phyloP scores from a whole-genome alignment of 2,113 vertebrate genomes.

The Rhinopomastus cyanomelas region DNA sequence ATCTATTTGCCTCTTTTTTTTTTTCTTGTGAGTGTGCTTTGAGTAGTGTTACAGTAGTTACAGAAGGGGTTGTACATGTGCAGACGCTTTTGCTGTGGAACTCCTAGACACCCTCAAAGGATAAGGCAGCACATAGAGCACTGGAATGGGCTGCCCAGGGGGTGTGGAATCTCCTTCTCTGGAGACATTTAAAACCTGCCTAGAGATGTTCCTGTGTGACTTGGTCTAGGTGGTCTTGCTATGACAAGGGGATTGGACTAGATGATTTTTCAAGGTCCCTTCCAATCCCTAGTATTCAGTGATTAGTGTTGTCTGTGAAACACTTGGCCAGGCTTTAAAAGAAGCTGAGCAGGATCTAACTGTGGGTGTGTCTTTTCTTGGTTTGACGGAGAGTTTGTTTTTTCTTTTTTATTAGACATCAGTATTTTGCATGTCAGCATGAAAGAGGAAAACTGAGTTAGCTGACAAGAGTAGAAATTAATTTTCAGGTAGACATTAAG shows the following conservation, averaged over 20 bases:
- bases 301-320: background rate
- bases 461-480: background rate
- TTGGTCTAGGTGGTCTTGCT: too few species aligned
- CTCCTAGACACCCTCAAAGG: background rate
- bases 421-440: background rate
- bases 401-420: background rate
- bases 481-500: background rate
- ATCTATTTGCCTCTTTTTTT: background rate
- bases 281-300: too few species aligned
- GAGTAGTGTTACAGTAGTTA: fast-evolving
- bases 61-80: fast-evolving
- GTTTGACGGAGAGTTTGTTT: background rate
- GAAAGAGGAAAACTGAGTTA: background rate
- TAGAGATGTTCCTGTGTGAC: too few species aligned
- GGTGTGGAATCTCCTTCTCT: too few species aligned
- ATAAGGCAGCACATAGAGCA: background rate
- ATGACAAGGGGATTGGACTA: too few species aligned
- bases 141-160: too few species aligned
- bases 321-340: background rate
- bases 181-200: too few species aligned
- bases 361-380: background rate
- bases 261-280: too few species aligned
- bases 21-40: background rate
- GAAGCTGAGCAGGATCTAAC: background rate
- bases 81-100: background rate